These are phyloP conservation scores for Daktulosphaira vitifoliae DNA, from an alignment of 1,140 invertebrate genomes.

Conservation along the genomic window DNA sequence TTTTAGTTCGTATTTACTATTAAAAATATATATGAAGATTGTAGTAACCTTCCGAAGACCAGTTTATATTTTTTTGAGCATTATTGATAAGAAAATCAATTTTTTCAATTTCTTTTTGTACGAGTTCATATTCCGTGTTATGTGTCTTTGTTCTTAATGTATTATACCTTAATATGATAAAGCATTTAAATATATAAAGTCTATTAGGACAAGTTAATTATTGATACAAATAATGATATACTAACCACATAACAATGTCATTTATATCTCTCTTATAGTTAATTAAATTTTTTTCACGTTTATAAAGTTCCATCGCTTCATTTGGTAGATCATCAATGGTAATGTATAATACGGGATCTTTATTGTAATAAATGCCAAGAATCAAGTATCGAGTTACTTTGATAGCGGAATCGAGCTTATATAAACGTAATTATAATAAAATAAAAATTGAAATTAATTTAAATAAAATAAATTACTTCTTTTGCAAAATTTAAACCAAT, in stretches of 20 bases:
- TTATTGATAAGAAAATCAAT: slow-evolving; percentile 56
- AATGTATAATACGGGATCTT: neutral
- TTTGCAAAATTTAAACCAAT: neutral
- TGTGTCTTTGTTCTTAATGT: slow-evolving; percentile 56
- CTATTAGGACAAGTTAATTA: neutral
- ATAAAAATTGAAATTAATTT: neutral
- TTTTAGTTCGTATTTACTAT: neutral
- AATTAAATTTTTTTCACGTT: neutral
- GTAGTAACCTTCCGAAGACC: slow-evolving; percentile 59
- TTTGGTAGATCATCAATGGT: slow-evolving; percentile 1
- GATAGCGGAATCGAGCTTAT: slow-evolving; percentile 11
- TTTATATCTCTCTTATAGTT: slow-evolving; percentile 17
- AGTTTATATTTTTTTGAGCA: slow-evolving; percentile 55
- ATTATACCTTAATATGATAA: slow-evolving; percentile 52
- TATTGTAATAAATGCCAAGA: neutral
- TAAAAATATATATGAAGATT: slow-evolving; percentile 2
- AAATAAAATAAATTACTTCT: neutral
- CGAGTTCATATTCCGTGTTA: slow-evolving; percentile 57
- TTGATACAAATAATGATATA: neutral
- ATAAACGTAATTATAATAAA: neutral
- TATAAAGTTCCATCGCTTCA: slow-evolving; percentile 2
- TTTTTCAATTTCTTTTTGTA: slow-evolving; percentile 54
- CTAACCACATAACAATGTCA: slow-evolving; percentile 12
- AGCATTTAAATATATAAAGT: neutral
- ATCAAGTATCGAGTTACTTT: slow-evolving; percentile 15